Percentiles rank a stretch among this genome's conserved stretches.
Conservation (phyloP, 1,140 invertebrate genomes). For the Eciton burchellii region DNA sequence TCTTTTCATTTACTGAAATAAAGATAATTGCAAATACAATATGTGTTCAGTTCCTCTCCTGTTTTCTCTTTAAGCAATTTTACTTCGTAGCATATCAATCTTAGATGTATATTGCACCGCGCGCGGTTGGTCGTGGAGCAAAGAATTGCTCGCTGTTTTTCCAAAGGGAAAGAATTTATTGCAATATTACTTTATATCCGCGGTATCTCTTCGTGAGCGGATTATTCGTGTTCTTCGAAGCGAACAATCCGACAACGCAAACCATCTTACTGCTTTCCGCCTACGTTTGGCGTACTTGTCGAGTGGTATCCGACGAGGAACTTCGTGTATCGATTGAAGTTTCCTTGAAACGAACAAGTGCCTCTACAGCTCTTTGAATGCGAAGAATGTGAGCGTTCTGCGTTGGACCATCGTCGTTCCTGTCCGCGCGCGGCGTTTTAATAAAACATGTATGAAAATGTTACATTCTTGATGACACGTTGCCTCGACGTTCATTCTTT, state of each 20-base stretch:
- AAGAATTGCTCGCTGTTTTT: background rate
- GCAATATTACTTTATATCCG: background rate
- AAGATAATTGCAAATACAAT: background rate
- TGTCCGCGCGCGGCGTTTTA: background rate
- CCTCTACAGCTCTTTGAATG: slow-evolving; percentile 44
- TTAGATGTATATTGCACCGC: background rate
- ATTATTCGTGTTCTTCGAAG: slow-evolving; percentile 27
- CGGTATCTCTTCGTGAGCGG: background rate
- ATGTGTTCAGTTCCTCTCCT: background rate
- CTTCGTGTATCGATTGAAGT: slow-evolving; percentile 52
- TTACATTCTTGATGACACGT: slow-evolving; percentile 12
- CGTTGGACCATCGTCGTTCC: background rate
- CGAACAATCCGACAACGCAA: slow-evolving; percentile 1
- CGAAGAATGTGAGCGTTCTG: slow-evolving; percentile 25
- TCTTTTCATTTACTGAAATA: too few relatives aligned
- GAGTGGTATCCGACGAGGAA: slow-evolving; percentile 23
- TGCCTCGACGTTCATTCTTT: slow-evolving; percentile 29
- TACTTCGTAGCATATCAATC: background rate
- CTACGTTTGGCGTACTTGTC: slow-evolving; percentile 16
- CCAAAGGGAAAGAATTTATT: background rate
- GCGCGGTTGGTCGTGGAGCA: background rate
- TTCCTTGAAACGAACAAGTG: slow-evolving; percentile 39
- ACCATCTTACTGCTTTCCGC: slow-evolving; percentile 16
- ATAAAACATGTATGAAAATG: slow-evolving; percentile 38
- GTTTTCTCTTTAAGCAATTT: background rate